Percentiles rank a stretch among this genome's conserved stretches.
These are phyloP conservation scores for Camponotus pennsylvanicus DNA, from an alignment of 1,140 invertebrate genomes.

Conservation along the genomic window DNA sequence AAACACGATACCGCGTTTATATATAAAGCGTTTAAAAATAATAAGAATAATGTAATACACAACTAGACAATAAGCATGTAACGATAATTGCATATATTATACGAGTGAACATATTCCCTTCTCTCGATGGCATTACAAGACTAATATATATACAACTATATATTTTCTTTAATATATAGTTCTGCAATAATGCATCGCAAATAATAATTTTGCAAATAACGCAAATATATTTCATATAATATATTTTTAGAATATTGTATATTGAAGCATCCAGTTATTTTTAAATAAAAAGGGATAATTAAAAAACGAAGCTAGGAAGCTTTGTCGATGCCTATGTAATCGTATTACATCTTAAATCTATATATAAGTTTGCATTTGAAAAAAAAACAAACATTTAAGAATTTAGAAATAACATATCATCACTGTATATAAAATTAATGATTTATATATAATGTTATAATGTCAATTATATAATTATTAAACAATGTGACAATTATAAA, in stretches of 20 bases:
- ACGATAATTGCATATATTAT: slow-evolving; percentile 14
- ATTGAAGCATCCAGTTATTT: slow-evolving; percentile 76
- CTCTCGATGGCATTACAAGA: neutral
- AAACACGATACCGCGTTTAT: neutral
- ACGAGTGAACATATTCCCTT: slow-evolving; percentile 26
- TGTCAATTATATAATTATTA: neutral
- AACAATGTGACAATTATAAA: neutral
- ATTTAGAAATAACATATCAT: neutral
- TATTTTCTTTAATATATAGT: neutral
- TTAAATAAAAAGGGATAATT: slow-evolving; percentile 80
- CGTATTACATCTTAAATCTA: neutral
- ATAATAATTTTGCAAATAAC: neutral
- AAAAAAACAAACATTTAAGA: neutral
- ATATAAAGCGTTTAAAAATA: neutral
- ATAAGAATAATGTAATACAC: slow-evolving; percentile 39
- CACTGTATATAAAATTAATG: neutral
- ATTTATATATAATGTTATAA: neutral
- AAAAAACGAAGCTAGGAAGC: slow-evolving; percentile 10
- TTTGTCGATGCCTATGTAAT: neutral
- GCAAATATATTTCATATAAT: slow-evolving; percentile 61
- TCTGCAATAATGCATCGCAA: neutral
- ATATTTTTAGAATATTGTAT: slow-evolving; percentile 74
- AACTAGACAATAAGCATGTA: slow-evolving; percentile 18
- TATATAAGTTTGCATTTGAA: slow-evolving; percentile 11
- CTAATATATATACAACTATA: neutral